Evolutionary conservation across 2,888 invertebrate genomes (phyloP).

Genomic region (Dolomedes plantarius): DNA sequence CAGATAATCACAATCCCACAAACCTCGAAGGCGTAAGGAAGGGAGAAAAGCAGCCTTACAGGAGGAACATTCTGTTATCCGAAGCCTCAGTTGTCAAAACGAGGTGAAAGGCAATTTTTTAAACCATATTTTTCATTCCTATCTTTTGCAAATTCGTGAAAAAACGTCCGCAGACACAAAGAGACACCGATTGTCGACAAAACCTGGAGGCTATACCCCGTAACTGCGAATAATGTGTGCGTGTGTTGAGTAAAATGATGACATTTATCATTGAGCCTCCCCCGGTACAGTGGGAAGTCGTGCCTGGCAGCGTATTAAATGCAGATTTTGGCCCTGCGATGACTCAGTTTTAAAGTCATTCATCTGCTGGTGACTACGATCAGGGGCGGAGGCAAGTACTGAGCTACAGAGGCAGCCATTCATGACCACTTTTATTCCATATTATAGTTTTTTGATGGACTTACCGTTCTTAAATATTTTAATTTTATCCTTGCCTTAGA

Average conservation of each 20-base stretch:
- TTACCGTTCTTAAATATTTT: too few species aligned
- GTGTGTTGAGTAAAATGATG: constrained; percentile 43
- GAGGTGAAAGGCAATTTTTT: constrained; percentile 67
- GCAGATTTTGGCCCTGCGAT: constrained; percentile 63
- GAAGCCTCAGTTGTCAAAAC: constrained; percentile 42
- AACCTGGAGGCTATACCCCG: constrained; percentile 16
- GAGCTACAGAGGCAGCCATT: constrained; percentile 1
- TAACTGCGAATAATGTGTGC: background rate
- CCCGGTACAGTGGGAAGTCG: constrained; percentile 39
- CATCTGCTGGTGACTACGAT: constrained; percentile 58
- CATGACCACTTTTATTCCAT: too few species aligned
- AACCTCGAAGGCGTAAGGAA: background rate
- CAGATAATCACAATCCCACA: constrained; percentile 11
- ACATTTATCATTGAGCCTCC: constrained; percentile 60
- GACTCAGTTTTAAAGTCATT: constrained; percentile 69
- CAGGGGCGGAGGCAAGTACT: background rate
- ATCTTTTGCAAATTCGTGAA: constrained; percentile 15
- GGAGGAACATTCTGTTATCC: constrained; percentile 1
- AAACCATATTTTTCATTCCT: constrained; percentile 69
- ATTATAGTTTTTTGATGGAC: too few species aligned
- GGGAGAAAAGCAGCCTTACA: background rate
- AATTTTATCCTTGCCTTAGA: too few species aligned
- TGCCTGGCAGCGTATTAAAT: constrained; percentile 69
- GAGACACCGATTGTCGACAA: constrained; percentile 43
- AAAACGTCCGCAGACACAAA: constrained; percentile 52